phyloP scores from a whole-genome alignment of 2,797 vertebrate species.

The Labroides dimidiatus region DNA sequence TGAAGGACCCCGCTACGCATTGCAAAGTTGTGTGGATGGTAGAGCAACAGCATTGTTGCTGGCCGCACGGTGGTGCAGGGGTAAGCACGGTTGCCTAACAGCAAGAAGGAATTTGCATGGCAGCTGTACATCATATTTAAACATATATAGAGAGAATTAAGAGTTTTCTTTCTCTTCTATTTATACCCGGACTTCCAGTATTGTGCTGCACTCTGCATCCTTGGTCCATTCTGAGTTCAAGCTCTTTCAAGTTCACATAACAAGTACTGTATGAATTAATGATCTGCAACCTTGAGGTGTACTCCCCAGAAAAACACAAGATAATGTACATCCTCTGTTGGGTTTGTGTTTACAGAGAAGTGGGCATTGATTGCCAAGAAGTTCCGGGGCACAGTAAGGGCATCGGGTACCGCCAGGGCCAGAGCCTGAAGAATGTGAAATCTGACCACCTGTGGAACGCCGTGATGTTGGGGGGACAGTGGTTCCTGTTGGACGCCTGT shows the following conservation, averaged over 20 bases:
- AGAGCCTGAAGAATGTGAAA: constrained; percentile 77
- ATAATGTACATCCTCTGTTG: constrained; percentile 10
- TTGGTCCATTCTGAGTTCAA: background rate
- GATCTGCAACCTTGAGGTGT: background rate
- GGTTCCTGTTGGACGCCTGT: constrained; percentile 87
- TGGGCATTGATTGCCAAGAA: constrained; percentile 81
- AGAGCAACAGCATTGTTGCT: too few relatives aligned
- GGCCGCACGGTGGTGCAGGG: too few relatives aligned
- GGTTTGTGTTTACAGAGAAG: constrained; percentile 78
- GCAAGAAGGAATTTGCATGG: too few relatives aligned
- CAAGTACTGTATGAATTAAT: background rate
- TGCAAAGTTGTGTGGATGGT: too few relatives aligned
- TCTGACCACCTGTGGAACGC: constrained; percentile 89
- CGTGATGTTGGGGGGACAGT: constrained; percentile 80
- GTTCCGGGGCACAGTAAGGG: constrained; percentile 84
- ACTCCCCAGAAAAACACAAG: constrained; percentile 10
- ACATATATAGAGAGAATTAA: background rate
- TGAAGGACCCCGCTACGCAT: too few relatives aligned
- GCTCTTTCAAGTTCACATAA: background rate
- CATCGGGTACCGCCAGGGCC: constrained; percentile 76
- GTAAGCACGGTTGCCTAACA: too few relatives aligned
- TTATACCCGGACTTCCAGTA: background rate
- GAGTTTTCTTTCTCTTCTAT: background rate
- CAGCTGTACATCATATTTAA: too few relatives aligned
- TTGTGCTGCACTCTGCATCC: background rate